Percentiles rank a stretch among this genome's conserved stretches.
phyloP scores from a whole-genome alignment of 1,140 invertebrate species.

The Rhagoletis zephyria region DNA sequence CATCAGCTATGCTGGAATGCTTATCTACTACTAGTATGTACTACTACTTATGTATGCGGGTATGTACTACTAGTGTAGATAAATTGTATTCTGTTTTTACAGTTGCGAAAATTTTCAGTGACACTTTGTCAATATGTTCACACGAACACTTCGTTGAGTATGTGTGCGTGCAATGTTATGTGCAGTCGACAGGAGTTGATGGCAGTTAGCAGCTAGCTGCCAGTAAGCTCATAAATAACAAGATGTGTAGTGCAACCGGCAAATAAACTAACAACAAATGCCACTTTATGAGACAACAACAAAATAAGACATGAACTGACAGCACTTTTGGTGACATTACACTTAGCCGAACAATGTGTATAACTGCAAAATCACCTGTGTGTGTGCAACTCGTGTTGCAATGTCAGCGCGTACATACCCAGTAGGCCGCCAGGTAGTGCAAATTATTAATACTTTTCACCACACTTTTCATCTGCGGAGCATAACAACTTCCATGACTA shows the following conservation, averaged over 20 bases:
- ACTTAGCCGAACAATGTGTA: constrained; percentile 1
- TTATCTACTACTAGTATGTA: background rate
- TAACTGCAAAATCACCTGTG: constrained; percentile 25
- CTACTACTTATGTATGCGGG: background rate
- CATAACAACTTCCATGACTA: too few species aligned
- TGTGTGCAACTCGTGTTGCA: background rate
- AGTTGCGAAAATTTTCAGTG: constrained; percentile 15
- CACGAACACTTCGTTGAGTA: background rate
- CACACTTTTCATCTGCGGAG: too few species aligned
- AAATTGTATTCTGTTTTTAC: background rate
- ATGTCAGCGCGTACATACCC: background rate
- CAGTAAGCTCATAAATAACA: constrained; percentile 20
- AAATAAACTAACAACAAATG: constrained; percentile 22
- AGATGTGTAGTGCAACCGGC: background rate
- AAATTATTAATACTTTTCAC: too few species aligned
- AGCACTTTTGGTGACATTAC: constrained; percentile 34
- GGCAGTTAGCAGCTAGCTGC: constrained; percentile 36
- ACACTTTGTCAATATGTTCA: background rate
- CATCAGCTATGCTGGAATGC: background rate
- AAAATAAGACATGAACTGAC: background rate
- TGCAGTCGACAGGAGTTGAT: background rate
- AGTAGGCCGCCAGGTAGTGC: too few species aligned
- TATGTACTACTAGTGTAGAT: background rate
- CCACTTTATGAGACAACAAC: constrained; percentile 4
- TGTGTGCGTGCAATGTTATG: background rate